Evolutionary conservation across 2,113 vertebrate species (phyloP).

Genomic region (Brevimyrus niger): DNA sequence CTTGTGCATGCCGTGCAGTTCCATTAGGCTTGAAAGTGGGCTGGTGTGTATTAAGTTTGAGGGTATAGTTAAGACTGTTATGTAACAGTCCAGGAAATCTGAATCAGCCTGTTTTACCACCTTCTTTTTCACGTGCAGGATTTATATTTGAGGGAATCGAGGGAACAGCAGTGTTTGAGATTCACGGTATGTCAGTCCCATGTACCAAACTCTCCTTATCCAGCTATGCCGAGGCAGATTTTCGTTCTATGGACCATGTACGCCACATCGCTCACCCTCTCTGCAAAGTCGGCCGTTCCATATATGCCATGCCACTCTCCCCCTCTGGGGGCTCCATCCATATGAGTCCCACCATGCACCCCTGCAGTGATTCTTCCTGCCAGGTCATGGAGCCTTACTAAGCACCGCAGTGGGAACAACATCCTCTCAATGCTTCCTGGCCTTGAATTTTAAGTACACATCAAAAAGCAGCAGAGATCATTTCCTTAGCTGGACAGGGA

Average conservation of each 20-base stretch:
- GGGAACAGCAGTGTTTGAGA: background rate
- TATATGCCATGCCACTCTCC: background rate
- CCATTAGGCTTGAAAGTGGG: too few relatives aligned
- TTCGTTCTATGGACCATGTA: background rate
- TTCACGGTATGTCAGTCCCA: too few relatives aligned
- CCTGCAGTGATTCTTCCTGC: background rate
- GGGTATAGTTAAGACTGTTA: background rate
- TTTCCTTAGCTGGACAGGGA: background rate
- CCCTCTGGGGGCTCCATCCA: background rate
- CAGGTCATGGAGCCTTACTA: background rate
- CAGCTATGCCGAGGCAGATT: background rate
- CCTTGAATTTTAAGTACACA: constrained; percentile 5
- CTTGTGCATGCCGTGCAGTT: background rate
- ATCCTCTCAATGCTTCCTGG: background rate
- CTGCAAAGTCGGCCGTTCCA: background rate
- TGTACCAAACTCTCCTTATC: background rate
- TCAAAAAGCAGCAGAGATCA: constrained; percentile 7
- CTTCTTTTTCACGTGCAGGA: background rate
- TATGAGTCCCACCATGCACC: background rate
- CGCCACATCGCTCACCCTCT: background rate
- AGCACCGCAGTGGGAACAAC: background rate
- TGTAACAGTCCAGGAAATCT: background rate
- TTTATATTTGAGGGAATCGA: background rate
- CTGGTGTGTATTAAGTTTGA: too few relatives aligned
- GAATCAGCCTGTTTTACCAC: background rate